Conservation (phyloP, 2,113 vertebrate species). For the Perccottus glenii region DNA sequence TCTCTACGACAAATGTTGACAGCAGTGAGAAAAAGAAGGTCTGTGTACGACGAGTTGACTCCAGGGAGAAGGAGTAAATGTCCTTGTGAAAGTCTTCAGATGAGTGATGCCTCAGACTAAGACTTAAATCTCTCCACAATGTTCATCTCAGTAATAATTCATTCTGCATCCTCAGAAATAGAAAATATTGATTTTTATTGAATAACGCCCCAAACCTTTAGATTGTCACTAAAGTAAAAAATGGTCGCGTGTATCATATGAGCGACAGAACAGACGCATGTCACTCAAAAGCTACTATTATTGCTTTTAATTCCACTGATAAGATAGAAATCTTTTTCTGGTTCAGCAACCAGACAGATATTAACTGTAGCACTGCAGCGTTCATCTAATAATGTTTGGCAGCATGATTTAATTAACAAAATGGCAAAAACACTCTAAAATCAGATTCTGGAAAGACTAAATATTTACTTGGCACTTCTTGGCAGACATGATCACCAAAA, state of each 20-base stretch:
- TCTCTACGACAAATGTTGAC: constrained; percentile 19
- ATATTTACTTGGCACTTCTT: constrained; percentile 46
- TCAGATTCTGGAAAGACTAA: constrained; percentile 30
- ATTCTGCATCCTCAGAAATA: constrained; percentile 74
- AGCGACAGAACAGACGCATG: constrained; percentile 32
- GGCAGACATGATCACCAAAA: constrained; percentile 17
- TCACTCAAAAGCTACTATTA: constrained; percentile 40
- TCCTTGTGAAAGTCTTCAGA: constrained; percentile 70
- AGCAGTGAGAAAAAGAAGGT: constrained; percentile 39
- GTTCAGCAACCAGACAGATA: constrained; percentile 46
- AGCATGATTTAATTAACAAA: constrained; percentile 15
- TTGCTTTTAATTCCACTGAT: constrained; percentile 60
- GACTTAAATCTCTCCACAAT: constrained; percentile 68
- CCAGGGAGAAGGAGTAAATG: constrained; percentile 56
- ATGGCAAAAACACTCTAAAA: constrained; percentile 28
- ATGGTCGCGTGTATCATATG: constrained; percentile 17
- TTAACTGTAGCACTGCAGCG: constrained; percentile 32
- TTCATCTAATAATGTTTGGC: constrained; percentile 56
- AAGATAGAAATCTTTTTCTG: constrained; percentile 39
- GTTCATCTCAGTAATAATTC: constrained; percentile 74
- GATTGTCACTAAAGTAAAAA: constrained; percentile 49
- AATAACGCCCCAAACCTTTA: constrained; percentile 66
- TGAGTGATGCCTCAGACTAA: constrained; percentile 63
- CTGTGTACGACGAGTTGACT: constrained; percentile 52
- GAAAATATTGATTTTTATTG: constrained; percentile 78